phyloP scores from a whole-genome alignment of 2,888 invertebrate species.

The Leptinotarsa rubiginosa region DNA sequence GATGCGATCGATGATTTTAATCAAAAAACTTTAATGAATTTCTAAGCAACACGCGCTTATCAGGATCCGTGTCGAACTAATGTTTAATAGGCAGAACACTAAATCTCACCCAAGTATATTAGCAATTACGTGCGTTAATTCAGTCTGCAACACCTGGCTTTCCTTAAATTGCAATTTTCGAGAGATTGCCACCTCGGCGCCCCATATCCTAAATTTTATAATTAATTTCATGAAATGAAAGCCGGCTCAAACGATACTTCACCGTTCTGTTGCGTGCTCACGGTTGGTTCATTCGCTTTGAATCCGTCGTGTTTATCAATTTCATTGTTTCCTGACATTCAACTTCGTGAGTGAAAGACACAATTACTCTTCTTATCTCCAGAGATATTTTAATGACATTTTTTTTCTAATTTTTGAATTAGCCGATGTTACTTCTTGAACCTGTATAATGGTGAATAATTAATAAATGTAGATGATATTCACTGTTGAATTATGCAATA shows the following conservation, averaged over 20 bases:
- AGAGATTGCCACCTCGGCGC: conserved; percentile 37
- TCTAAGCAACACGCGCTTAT: conserved; percentile 33
- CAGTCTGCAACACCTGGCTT: conserved; percentile 64
- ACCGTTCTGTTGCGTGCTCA: conserved; percentile 2
- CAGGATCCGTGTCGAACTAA: conserved; percentile 60
- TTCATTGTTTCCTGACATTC: conserved; percentile 2
- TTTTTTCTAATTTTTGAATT: no score
- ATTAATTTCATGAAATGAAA: conserved; percentile 31
- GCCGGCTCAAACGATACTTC: conserved; percentile 8
- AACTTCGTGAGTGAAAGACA: neutral
- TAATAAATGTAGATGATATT: no score
- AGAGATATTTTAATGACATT: no score
- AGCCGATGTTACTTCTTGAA: no score
- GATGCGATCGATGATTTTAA: conserved; percentile 18
- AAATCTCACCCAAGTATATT: conserved; percentile 65
- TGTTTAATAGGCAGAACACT: conserved; percentile 63
- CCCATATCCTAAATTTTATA: conserved; percentile 29
- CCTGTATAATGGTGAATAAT: no score
- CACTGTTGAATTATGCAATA: no score
- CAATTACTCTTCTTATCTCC: neutral
- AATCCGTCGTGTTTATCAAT: neutral
- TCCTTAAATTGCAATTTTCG: conserved; percentile 61
- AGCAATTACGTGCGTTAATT: conserved; percentile 67
- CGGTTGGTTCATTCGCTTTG: neutral
- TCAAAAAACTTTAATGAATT: conserved; percentile 31